phyloP scores from a whole-genome alignment of 1,140 invertebrate species.

The Anastrepha obliqua region DNA sequence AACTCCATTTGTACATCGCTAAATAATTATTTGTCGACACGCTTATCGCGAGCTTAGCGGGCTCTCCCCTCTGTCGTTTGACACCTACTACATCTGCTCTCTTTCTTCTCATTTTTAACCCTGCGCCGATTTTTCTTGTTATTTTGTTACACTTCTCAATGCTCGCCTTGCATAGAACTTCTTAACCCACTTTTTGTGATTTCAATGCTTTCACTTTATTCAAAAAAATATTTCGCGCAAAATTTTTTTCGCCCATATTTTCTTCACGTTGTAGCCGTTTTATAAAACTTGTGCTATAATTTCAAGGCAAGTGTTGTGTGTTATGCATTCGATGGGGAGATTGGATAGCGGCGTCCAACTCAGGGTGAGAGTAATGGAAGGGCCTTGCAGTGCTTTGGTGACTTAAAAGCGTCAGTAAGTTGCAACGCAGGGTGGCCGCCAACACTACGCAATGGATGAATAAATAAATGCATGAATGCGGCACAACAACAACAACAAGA shows the following conservation, averaged over 20 bases:
- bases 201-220: not conserved
- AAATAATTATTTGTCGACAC: no score
- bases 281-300: not conserved
- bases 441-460: not conserved
- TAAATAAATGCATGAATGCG: slow-evolving; percentile 8
- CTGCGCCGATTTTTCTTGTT: not conserved
- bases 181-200: slow-evolving; percentile 24
- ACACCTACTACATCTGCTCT: no score
- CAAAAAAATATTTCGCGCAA: not conserved
- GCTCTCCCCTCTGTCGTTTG: no score
- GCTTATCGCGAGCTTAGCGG: no score
- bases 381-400: not conserved
- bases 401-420: not conserved
- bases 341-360: no score
- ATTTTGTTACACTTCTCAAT: not conserved
- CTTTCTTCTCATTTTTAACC: not conserved
- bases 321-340: no score
- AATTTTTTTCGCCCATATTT: not conserved
- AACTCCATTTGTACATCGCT: no score
- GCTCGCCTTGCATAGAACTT: not conserved
- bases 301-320: slow-evolving; percentile 8
- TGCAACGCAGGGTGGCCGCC: not conserved
- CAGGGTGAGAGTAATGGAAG: no score
- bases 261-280: slow-evolving; percentile 1
- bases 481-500: not conserved